These are phyloP conservation scores for Pangasius macronema DNA, from an alignment of 2,797 vertebrate species.

Conservation along the genomic window DNA sequence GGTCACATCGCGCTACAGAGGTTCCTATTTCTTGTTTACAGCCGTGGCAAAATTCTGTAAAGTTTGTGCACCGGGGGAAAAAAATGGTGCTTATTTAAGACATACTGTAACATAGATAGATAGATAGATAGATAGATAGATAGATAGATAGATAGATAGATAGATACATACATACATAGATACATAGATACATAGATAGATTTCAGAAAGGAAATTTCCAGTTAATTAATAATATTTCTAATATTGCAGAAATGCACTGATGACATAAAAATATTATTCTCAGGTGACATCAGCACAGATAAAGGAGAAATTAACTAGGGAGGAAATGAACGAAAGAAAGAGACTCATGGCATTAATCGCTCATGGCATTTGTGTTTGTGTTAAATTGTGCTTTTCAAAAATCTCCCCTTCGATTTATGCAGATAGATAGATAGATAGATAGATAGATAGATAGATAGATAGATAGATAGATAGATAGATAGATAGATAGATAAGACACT, in stretches of 20 bases:
- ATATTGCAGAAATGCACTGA: not conserved
- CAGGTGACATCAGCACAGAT: not conserved
- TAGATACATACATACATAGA: slow-evolving; percentile 18
- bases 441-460: slow-evolving; percentile 1
- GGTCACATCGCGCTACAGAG: not conserved
- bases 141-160: slow-evolving; percentile 18
- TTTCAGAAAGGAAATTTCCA: not conserved
- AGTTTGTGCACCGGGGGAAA: not conserved
- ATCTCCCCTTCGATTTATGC: not conserved
- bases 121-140: slow-evolving; percentile 11
- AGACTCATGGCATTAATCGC: not conserved
- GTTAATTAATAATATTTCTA: not conserved
- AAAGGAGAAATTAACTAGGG: not conserved
- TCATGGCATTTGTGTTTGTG: not conserved
- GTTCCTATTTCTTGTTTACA: slow-evolving; percentile 12
- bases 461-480: not conserved
- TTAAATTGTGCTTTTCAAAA: no score
- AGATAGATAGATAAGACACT: not conserved
- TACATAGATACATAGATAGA: not conserved
- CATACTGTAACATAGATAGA: not conserved
- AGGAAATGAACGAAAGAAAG: not conserved
- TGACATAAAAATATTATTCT: not conserved
- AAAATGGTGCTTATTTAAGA: not conserved
- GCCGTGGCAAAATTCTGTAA: not conserved
- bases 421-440: not conserved